These are phyloP conservation scores for Diprion similis DNA, from an alignment of 1,140 invertebrate genomes.

Conservation along the genomic window DNA sequence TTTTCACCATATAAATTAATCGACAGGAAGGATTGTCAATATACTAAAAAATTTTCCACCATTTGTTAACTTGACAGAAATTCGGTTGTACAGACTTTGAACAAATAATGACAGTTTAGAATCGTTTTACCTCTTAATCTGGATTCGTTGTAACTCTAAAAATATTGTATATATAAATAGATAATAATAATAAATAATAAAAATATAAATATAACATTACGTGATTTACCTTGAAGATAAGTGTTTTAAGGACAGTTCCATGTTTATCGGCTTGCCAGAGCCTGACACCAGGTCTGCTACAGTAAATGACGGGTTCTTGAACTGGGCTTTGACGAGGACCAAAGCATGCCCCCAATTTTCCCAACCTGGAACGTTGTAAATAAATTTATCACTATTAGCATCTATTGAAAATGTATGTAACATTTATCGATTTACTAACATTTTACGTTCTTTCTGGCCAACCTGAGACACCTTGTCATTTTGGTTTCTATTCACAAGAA, in stretches of 20 bases:
- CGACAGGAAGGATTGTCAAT: too few species aligned
- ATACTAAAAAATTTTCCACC: too few species aligned
- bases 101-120: constrained; percentile 34
- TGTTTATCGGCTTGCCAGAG: constrained; percentile 80
- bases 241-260: constrained; percentile 83
- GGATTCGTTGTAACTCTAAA: constrained; percentile 24
- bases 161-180: too few species aligned
- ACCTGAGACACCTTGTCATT: constrained; percentile 78
- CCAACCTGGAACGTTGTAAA: constrained; percentile 62
- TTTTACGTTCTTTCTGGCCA: constrained; percentile 86
- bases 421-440: constrained; percentile 59
- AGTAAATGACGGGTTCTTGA: constrained; percentile 69
- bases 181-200: neutral
- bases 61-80: too few species aligned
- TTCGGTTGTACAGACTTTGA: neutral
- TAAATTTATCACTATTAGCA: constrained; percentile 34
- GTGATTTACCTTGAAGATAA: constrained; percentile 77
- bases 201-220: constrained; percentile 18
- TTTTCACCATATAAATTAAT: too few species aligned
- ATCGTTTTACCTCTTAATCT: constrained; percentile 24
- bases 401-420: constrained; percentile 32
- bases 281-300: constrained; percentile 78
- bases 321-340: constrained; percentile 61
- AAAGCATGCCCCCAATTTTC: constrained; percentile 71
- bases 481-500: constrained; percentile 74